Percentiles rank a stretch among this genome's conserved stretches.
Evolutionary conservation across 2,888 invertebrate genomes (phyloP).

Genomic region (Drosophila tripunctata): DNA sequence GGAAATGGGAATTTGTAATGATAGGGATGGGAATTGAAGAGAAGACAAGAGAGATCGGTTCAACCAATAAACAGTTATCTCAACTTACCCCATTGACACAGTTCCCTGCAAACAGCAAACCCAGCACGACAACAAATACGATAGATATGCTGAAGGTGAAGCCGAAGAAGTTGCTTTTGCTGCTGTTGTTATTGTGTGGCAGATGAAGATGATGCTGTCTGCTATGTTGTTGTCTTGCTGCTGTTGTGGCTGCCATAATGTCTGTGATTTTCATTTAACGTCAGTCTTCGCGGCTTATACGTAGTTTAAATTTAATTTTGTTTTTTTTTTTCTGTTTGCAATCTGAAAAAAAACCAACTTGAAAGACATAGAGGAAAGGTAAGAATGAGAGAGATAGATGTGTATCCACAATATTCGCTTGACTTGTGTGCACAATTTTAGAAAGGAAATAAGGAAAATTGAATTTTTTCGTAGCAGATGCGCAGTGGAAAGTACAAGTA

Average conservation of each 20-base stretch:
- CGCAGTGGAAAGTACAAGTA: constrained; percentile 9
- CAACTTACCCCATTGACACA: constrained; percentile 84
- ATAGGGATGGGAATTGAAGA: not conserved
- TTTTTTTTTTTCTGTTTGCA: constrained; percentile 28
- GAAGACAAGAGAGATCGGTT: constrained; percentile 9
- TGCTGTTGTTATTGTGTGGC: constrained; percentile 26
- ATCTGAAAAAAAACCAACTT: constrained; percentile 57
- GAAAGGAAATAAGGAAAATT: constrained; percentile 62
- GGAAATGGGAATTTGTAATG: not conserved
- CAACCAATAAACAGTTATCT: constrained; percentile 24
- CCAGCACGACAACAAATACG: constrained; percentile 69
- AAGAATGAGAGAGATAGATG: constrained; percentile 31
- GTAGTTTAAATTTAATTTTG: constrained; percentile 73
- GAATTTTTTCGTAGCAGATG: constrained; percentile 25
- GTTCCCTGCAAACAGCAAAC: constrained; percentile 82
- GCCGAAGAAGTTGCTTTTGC: constrained; percentile 37
- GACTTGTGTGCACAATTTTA: constrained; percentile 48
- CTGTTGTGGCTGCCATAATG: constrained; percentile 69
- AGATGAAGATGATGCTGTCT: constrained; percentile 64
- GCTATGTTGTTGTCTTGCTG: constrained; percentile 38
- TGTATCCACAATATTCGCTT: constrained; percentile 26
- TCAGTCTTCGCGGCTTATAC: constrained; percentile 64
- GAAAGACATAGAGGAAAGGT: constrained; percentile 32
- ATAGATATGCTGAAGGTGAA: constrained; percentile 55
- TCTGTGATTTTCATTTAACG: constrained; percentile 61